Conservation (phyloP, 2,797 vertebrate genomes). For the Platalea minor region DNA sequence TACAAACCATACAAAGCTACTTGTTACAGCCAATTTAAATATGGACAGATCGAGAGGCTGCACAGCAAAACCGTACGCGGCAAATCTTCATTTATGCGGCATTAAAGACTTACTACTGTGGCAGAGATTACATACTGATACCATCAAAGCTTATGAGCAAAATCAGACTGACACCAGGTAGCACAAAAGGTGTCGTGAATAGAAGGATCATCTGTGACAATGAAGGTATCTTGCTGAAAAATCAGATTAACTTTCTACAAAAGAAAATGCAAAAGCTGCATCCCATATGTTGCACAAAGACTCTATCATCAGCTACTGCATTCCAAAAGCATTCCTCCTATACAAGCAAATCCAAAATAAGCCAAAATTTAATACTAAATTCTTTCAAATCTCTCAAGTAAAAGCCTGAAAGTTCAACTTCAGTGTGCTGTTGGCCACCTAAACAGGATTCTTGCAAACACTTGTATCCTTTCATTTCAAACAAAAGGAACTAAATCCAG, state of each 20-base stretch:
- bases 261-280: not conserved
- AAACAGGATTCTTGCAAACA: not conserved
- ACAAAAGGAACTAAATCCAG: not conserved
- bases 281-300: not conserved
- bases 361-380: not conserved
- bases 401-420: not conserved
- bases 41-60: not conserved
- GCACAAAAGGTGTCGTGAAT: not conserved
- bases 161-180: not conserved
- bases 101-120: not conserved
- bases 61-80: not conserved
- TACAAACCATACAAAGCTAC: not conserved
- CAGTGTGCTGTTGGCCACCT: not conserved
- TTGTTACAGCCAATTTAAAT: not conserved
- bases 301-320: not conserved
- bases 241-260: not conserved
- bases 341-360: not conserved
- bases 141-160: not conserved
- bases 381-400: not conserved
- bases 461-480: not conserved
- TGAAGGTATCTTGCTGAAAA: not conserved
- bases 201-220: not conserved
- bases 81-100: fast-evolving
- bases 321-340: not conserved
- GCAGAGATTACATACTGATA: not conserved